These are phyloP conservation scores for Meloidogyne exigua DNA, from an alignment of 1,140 invertebrate species.

Conservation along the genomic window DNA sequence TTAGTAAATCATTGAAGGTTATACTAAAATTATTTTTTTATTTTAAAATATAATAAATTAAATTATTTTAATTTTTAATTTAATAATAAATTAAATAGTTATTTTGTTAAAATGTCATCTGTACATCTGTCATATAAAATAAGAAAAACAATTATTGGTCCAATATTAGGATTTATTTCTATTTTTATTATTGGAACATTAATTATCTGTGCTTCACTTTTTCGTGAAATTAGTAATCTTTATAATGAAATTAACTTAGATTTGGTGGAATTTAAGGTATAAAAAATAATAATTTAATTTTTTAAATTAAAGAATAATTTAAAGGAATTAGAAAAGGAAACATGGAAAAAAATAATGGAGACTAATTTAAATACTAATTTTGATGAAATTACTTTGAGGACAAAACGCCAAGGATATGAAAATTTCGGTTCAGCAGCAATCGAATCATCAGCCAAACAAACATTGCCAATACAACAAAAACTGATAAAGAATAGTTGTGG, in stretches of 20 bases:
- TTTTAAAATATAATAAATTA: too few species aligned
- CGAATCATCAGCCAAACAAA: conserved; percentile 7
- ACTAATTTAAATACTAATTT: background rate
- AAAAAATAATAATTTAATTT: background rate
- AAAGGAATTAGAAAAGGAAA: conserved; percentile 48
- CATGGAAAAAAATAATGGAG: conserved; percentile 51
- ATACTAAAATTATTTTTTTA: too few species aligned
- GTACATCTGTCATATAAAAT: background rate
- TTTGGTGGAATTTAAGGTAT: conserved; percentile 41
- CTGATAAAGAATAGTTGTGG: background rate
- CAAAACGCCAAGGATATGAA: background rate
- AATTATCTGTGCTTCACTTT: conserved; percentile 37
- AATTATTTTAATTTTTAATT: too few species aligned
- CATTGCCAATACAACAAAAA: background rate
- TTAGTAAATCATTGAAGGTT: too few species aligned
- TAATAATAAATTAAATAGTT: too few species aligned
- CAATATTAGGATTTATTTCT: conserved; percentile 32
- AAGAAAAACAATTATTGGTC: background rate
- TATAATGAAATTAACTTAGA: conserved; percentile 42
- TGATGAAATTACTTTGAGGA: background rate
- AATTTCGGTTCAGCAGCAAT: conserved; percentile 17
- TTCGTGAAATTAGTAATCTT: conserved; percentile 41
- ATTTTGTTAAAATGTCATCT: too few species aligned
- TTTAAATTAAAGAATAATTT: background rate
- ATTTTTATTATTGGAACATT: conserved; percentile 39